Evolutionary conservation across 2,113 vertebrate species (phyloP), one percentile per base, ranked within the genome.

Genomic region (Gymnarchus niloticus): DNA sequence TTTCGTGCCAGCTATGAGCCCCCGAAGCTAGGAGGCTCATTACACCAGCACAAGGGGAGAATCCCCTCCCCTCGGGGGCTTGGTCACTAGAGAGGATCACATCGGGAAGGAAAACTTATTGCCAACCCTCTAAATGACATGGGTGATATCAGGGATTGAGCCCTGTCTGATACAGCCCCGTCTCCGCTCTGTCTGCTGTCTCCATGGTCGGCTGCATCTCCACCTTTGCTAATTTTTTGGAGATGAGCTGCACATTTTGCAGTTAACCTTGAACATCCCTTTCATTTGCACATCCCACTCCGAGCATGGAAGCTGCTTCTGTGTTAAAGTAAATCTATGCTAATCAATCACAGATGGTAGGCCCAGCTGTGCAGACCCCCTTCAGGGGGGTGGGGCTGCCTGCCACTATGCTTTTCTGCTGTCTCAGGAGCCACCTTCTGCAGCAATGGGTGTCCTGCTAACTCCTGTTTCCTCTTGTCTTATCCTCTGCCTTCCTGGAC

Each of bases 401-500:
- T 6, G 1, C 7, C 7, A 3, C 8, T 48, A 65, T 77, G 2
- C 41, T 21, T 14, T 33, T 51, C 28, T 81, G 49, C 25, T 51
- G 10, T 28, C 51, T 48, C 37, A 12, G 44, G 23, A 44, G 14
- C 8, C 2, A n/a, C 8, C 17, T 25, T 25, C 51, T 37, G 51
- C 28, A 7, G 21, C 25, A n/a, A 0, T 23, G 80, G 0, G 4
- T 0, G 1, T 56, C 59, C 80, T 10, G 1, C 54, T 87, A 41
- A 87, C 65, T 51, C 78, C 54, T 23, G 46, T 48, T 87, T 81
- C 81, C 69, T 84, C 51, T 88, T 23, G 86, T 76, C 28, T 82
- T 25, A 77, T 59, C 88, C 49, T 91, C 91, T 92, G 95, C 96
- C 94, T 92, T 86, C 94, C 89, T 59, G 96, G 96, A 96, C 86